phyloP scores from a whole-genome alignment of 2,113 vertebrate species.

The Corapipo altera region DNA sequence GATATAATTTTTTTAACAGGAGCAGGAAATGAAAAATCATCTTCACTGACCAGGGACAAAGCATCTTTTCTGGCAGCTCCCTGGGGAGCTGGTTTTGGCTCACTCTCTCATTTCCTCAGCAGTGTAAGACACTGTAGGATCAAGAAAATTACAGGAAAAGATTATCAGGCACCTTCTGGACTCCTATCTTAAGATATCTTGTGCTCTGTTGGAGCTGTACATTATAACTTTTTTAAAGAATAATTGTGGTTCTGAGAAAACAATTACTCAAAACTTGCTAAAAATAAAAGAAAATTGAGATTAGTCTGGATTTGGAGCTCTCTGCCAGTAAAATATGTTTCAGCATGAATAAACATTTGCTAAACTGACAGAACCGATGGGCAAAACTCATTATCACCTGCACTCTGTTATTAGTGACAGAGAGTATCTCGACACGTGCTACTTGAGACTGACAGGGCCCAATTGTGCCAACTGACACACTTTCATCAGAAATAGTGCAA shows the following conservation, averaged over 20 bases:
- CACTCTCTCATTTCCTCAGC: conserved; percentile 21
- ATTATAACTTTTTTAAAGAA: neutral
- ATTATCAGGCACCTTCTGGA: conserved; percentile 56
- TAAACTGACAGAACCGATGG: neutral
- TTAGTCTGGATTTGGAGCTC: neutral
- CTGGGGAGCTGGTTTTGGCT: conserved; percentile 23
- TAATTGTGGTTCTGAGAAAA: neutral
- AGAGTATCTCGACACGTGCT: neutral
- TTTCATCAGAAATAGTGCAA: neutral
- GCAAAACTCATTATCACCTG: neutral
- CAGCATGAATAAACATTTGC: neutral
- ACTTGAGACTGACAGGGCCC: neutral
- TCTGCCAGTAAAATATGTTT: neutral
- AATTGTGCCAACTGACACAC: neutral
- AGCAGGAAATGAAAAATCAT: neutral
- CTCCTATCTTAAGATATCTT: neutral
- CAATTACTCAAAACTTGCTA: neutral
- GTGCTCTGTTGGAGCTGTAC: neutral
- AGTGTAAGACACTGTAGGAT: conserved; percentile 10
- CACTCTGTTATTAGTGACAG: neutral
- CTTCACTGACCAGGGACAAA: neutral
- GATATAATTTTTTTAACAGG: neutral
- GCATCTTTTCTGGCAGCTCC: conserved; percentile 12
- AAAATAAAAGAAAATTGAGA: neutral
- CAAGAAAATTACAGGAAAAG: conserved; percentile 58